phyloP scores from a whole-genome alignment of 2,113 vertebrate genomes.

The Toxotes chatareus region DNA sequence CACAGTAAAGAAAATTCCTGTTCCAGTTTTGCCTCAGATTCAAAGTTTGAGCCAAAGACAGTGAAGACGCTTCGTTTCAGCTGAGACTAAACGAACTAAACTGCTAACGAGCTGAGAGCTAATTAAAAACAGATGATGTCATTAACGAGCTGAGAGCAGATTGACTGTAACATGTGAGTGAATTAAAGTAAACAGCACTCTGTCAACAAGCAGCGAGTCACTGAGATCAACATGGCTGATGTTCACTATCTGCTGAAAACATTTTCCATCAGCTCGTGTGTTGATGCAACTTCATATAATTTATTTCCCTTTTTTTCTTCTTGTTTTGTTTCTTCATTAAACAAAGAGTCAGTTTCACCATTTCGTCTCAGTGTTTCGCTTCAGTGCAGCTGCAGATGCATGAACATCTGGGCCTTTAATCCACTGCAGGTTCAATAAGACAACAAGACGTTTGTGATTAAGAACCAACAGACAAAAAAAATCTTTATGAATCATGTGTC shows the following conservation, averaged over 20 bases:
- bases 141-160: neutral
- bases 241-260: constrained; percentile 1
- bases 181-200: too few species aligned
- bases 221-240: neutral
- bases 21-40: constrained; percentile 84
- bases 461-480: too few species aligned
- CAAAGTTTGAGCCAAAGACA: constrained; percentile 90
- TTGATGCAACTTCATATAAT: constrained; percentile 24
- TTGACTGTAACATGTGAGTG: neutral
- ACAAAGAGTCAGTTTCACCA: constrained; percentile 3
- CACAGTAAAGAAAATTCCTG: constrained; percentile 90
- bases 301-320: constrained; percentile 50
- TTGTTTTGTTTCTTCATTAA: constrained; percentile 50
- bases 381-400: neutral
- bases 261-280: constrained; percentile 5
- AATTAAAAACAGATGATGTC: neutral
- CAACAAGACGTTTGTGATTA: too few species aligned
- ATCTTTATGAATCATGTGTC: too few species aligned
- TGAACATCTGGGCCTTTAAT: neutral
- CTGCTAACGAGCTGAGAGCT: too few species aligned
- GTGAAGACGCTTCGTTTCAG: constrained; percentile 17
- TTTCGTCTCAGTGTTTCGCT: neutral
- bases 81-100: too few species aligned
- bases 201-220: too few species aligned
- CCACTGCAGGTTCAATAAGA: too few species aligned